Percentiles rank a stretch among this genome's conserved stretches.
Conservation (phyloP, 2,797 vertebrate species). For the Xyrichtys novacula region DNA sequence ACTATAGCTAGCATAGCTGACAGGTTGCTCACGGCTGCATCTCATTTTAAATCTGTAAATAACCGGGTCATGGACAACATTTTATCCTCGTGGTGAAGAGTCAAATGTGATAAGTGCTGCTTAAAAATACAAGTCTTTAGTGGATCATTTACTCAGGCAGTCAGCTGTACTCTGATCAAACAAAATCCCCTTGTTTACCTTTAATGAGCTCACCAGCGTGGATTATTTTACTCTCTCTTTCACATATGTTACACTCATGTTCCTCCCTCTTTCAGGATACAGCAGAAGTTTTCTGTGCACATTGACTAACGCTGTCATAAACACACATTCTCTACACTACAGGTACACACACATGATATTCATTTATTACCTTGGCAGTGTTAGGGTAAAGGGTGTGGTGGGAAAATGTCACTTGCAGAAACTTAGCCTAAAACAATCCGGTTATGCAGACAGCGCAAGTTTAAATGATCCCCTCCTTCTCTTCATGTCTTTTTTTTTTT, state of each 20-base stretch:
- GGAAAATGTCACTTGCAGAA: conserved; percentile 57
- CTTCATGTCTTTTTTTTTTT: neutral
- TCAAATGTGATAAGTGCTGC: neutral
- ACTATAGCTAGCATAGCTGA: neutral
- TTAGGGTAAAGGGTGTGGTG: conserved; percentile 67
- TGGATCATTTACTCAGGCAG: neutral
- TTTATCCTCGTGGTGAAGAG: neutral
- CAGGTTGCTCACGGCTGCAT: neutral
- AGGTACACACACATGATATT: neutral
- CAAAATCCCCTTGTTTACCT: neutral
- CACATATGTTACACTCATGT: conserved; percentile 3
- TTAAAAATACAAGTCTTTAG: neutral
- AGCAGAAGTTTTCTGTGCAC: neutral
- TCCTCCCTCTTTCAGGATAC: neutral
- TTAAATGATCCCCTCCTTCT: neutral
- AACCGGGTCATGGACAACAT: neutral
- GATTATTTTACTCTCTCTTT: neutral
- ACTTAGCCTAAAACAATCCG: conserved; percentile 51
- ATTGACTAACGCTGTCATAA: neutral
- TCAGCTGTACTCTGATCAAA: neutral
- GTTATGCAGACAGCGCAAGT: conserved; percentile 48
- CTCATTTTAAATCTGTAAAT: neutral
- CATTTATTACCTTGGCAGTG: conserved; percentile 16
- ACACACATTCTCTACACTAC: neutral
- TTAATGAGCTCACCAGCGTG: neutral